Evolutionary conservation across 2,888 invertebrate genomes (phyloP).

Genomic region (Orthosia incerta): DNA sequence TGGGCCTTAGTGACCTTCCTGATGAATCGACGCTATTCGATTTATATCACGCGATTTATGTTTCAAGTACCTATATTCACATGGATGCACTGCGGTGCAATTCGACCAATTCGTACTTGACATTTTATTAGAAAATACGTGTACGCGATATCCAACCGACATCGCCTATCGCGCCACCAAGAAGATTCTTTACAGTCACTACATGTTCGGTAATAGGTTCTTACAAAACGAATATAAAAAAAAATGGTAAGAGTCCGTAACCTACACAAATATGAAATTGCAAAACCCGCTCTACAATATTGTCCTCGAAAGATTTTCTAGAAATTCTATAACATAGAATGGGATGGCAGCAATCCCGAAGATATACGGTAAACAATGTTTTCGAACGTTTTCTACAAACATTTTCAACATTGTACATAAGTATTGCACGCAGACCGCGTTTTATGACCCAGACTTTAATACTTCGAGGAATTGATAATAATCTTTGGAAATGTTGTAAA

Average conservation of each 20-base stretch:
- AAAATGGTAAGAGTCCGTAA: conserved; percentile 9
- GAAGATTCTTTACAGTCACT: no score
- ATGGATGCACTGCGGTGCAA: no score
- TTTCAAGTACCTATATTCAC: no score
- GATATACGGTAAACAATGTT: conserved; percentile 69
- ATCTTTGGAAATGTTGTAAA: conserved; percentile 34
- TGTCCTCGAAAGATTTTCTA: conserved; percentile 55
- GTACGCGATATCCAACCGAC: no score
- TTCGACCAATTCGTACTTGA: no score
- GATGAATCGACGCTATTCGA: no score
- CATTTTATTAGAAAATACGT: no score
- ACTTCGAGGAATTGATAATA: conserved; percentile 53
- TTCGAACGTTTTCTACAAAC: conserved; percentile 52
- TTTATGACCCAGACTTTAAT: conserved; percentile 57
- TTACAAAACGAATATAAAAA: neutral
- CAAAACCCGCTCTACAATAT: conserved; percentile 40
- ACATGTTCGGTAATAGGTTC: no score
- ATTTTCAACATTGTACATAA: conserved; percentile 60
- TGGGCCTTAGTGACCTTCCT: no score
- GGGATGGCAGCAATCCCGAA: conserved; percentile 62
- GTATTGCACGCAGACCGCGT: conserved; percentile 62
- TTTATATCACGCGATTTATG: no score
- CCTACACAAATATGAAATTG: conserved; percentile 31
- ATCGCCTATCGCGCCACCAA: no score
- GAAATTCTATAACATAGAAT: conserved; percentile 63